Evolutionary conservation across 2,797 vertebrate species (phyloP), one percentile per base, ranked within the genome.

Genomic region (Miichthys miiuy): DNA sequence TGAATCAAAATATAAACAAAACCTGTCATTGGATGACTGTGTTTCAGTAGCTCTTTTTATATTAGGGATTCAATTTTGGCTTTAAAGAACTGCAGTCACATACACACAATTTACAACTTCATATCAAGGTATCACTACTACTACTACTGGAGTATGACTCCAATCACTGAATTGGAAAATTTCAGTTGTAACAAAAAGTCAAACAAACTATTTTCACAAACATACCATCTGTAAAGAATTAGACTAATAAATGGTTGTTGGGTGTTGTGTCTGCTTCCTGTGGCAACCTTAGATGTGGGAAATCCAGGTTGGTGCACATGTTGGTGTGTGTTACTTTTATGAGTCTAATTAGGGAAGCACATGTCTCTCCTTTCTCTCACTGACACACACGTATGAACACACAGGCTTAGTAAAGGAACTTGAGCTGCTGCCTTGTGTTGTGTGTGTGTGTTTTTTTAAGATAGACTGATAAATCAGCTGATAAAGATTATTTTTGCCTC

Each of bases 181-280:
- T 14, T 75, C 25, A 68, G 41, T 34, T 52, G 71, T 51, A 58
- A 76, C 14, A 63, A 27, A 61, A 79, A 60, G 41, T 56, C 18
- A 72, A 61, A 84, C 72, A 61, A 61, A 18, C 61, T 47, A 51
- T 72, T 38, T 38, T 67, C 67, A 57, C 73, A 68, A 42, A 84
- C 41, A 62, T 44, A 72, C n/a, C 88, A 90, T 86, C 85, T 91
- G 91, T 82, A 64, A 88, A 76, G 67, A 83, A 87, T 88, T 84
- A 87, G n/a, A 79, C 77, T 72, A 76, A 75, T 90, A 91, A 91
- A 90, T 71, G 68, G 82, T 82, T 83, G 85, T 93, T 88, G 82
- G 68, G 74, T 80, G 70, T 86, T 95, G 86, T 93, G 94, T 93
- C 93, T 94, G 93, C 71, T 91, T 77, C 87, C 91, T 83, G 9